A percentile compares a stretch with the other conserved stretches of the same genome.
Evolutionary conservation across 2,113 vertebrate species (phyloP).

Genomic region (Clarias gariepinus): DNA sequence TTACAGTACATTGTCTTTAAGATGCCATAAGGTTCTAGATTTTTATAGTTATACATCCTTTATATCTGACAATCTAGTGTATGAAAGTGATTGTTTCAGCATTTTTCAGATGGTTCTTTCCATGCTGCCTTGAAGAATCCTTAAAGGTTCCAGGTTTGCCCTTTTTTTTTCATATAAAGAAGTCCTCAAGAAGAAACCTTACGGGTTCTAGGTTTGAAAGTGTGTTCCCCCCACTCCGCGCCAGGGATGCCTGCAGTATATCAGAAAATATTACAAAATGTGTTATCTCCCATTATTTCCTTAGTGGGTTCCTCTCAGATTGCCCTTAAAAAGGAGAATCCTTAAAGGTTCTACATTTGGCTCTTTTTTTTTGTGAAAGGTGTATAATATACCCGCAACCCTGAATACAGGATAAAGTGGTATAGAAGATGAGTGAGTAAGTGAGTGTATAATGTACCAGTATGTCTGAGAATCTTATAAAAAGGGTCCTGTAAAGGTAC

Average conservation of each 20-base stretch:
- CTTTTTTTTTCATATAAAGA: too few relatives aligned
- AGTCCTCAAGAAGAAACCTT: background rate
- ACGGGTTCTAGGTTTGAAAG: background rate
- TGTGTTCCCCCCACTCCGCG: too few relatives aligned
- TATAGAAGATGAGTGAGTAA: too few relatives aligned
- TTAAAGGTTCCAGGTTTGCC: background rate
- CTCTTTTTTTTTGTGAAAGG: background rate
- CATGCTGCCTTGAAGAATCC: background rate
- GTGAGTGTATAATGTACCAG: too few relatives aligned
- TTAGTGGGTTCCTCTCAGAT: background rate
- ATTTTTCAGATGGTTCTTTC: background rate
- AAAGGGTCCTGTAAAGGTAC: background rate
- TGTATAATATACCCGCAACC: background rate
- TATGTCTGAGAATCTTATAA: too few relatives aligned
- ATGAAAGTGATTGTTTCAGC: background rate
- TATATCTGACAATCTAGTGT: background rate
- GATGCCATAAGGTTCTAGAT: background rate
- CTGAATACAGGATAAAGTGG: too few relatives aligned
- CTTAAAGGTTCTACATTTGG: background rate
- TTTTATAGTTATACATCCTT: background rate
- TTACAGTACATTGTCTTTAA: background rate
- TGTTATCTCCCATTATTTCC: background rate
- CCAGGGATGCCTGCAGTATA: background rate
- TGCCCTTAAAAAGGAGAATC: background rate
- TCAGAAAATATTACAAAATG: background rate